Evolutionary conservation across 2,888 invertebrate species (phyloP).

Genomic region (Perithous albicinctus): DNA sequence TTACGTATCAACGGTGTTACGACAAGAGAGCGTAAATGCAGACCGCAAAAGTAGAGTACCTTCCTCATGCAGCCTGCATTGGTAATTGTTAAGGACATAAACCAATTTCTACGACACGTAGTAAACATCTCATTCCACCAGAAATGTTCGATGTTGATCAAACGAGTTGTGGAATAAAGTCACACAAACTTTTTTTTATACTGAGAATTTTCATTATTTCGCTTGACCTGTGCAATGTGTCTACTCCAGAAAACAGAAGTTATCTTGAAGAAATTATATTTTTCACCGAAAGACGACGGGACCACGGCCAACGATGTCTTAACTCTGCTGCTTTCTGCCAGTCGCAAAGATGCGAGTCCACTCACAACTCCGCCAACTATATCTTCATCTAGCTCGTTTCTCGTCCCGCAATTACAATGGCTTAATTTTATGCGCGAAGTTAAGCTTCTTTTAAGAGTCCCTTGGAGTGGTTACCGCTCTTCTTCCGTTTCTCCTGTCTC

Average conservation of each 20-base stretch:
- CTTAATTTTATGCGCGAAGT: constrained; percentile 84
- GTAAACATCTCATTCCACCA: constrained; percentile 21
- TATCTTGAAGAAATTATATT: constrained; percentile 81
- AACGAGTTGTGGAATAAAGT: constrained; percentile 1
- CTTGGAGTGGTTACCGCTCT: constrained; percentile 73
- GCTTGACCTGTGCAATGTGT: constrained; percentile 56
- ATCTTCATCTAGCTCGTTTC: constrained; percentile 51
- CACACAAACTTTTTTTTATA: constrained; percentile 39
- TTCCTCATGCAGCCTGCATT: background rate
- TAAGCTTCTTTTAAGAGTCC: constrained; percentile 83
- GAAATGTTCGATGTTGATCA: background rate
- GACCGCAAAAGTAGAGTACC: background rate
- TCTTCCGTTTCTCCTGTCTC: constrained; percentile 59
- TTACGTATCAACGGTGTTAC: constrained; percentile 29
- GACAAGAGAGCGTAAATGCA: background rate
- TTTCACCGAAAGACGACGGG: constrained; percentile 62
- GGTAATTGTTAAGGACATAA: background rate
- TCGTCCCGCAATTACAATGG: constrained; percentile 80
- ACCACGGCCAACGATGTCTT: constrained; percentile 55
- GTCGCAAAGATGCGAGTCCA: constrained; percentile 64
- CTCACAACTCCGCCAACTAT: constrained; percentile 42
- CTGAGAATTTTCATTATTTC: constrained; percentile 37
- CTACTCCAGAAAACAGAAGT: constrained; percentile 75
- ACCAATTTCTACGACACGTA: constrained; percentile 3
- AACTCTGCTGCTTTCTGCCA: constrained; percentile 70